Evolutionary conservation across 1,140 invertebrate species (phyloP), one percentile per base, ranked within the genome.

Genomic region (Drosophila pseudoananassae): DNA sequence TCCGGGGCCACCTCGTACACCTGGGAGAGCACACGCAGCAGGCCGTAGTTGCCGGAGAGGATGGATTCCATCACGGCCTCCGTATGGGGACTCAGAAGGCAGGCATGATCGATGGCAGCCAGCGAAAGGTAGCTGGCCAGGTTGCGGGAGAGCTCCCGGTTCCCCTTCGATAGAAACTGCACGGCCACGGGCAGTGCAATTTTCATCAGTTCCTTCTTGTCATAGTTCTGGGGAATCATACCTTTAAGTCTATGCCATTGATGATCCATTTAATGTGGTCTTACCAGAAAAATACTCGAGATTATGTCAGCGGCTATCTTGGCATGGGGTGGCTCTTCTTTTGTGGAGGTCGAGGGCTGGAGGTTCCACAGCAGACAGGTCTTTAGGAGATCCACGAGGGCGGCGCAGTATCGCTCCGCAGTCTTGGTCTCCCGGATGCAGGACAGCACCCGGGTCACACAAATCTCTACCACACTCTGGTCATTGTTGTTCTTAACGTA

Each of bases 301-400:
- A 98, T 96, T 51, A 98, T 95, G 93, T 98, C 98, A 47, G 96
- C 97, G 6, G 97, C 97, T 83, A 99, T 98, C 93, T 98, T 98
- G 15, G 97, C 97, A 94, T 98, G 97, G 5, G 98, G 97, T 9
- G 97, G 97, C 92, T 98, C 97, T 87, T 97, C 96, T 92, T 97
- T 96, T 46, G 93, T 92, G 45, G 93, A 92, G n/a, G 95, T 93
- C 5, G 93, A 85, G 1, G 97, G 96, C 91, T 96, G 96, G 60
- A 98, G 93, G 92, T 97, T 97, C 92, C 98, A 96, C 88, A 96
- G 95, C 33, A 98, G 92, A 90, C 97, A 98, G 14, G 96, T 96
- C 92, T 98, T 96, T 20, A 99, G 92, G 33, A 98, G 92, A 38
- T 94, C 94, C 7, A 98, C 97, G 58, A 99, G 92, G 2, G 96